Conservation (phyloP, 2,888 invertebrate species). For the Andrena dorsata region DNA sequence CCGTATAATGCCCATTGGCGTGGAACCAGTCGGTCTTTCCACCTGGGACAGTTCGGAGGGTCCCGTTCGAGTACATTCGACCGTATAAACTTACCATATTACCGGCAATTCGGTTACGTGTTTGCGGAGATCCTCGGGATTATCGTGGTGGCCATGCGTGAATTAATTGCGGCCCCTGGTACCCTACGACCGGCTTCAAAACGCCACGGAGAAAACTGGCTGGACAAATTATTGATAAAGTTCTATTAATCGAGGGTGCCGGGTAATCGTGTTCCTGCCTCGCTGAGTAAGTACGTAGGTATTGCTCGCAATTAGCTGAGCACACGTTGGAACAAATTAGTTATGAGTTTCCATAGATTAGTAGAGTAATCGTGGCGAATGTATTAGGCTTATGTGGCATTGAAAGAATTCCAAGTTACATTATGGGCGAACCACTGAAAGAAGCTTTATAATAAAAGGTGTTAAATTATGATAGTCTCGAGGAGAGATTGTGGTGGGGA, state of each 20-base stretch:
- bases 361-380: background rate
- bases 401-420: no score
- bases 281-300: background rate
- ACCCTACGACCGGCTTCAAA: constrained; percentile 6
- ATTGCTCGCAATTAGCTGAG: background rate
- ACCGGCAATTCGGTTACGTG: constrained; percentile 59
- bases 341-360: background rate
- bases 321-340: background rate
- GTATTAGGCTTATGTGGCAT: background rate
- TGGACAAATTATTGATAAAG: constrained; percentile 19
- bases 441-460: no score
- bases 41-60: constrained; percentile 71
- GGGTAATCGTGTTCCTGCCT: constrained; percentile 1
- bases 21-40: constrained; percentile 71
- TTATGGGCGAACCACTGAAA: no score
- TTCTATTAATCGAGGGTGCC: background rate
- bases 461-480: no score
- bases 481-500: background rate
- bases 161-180: constrained; percentile 46
- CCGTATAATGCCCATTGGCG: constrained; percentile 80
- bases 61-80: constrained; percentile 68
- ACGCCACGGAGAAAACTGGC: constrained; percentile 2
- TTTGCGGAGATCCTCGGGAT: constrained; percentile 54
- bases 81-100: constrained; percentile 68
- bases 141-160: constrained; percentile 49